These are phyloP conservation scores for Pristis pectinata DNA, from an alignment of 2,797 vertebrate genomes.

Conservation along the genomic window DNA sequence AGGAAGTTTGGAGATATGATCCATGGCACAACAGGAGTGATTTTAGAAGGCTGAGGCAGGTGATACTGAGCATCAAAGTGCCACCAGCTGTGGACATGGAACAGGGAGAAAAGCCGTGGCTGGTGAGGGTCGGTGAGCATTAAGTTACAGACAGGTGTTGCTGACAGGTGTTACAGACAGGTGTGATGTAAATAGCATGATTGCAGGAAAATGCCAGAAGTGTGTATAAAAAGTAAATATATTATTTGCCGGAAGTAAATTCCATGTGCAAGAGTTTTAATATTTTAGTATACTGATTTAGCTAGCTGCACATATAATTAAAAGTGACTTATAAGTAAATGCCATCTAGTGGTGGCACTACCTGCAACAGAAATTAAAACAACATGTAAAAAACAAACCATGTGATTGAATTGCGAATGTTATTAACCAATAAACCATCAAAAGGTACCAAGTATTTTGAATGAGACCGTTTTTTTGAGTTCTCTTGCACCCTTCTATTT, in stretches of 20 bases:
- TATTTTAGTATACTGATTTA: neutral
- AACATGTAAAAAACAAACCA: neutral
- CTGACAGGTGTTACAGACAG: neutral
- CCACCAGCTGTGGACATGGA: neutral
- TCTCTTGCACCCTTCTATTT: no score
- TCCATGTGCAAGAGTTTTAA: neutral
- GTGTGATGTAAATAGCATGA: neutral
- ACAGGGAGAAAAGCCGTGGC: neutral
- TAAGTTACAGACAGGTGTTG: conserved; percentile 25
- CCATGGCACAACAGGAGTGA: no score
- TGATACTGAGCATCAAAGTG: neutral
- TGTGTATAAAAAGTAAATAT: neutral
- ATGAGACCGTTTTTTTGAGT: neutral
- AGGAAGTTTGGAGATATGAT: neutral
- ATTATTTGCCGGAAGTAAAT: neutral
- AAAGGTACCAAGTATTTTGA: neutral
- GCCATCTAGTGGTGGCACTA: conserved; percentile 21
- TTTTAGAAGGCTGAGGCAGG: neutral
- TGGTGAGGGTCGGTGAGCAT: neutral
- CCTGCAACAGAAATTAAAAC: neutral
- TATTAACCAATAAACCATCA: neutral
- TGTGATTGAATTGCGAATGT: neutral
- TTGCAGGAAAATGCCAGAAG: neutral
- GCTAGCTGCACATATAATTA: neutral
- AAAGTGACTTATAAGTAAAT: neutral